A percentile compares a stretch with the other conserved stretches of the same genome.
Evolutionary conservation across 2,113 vertebrate species (phyloP).

Genomic region (Ctenodactylus gundi): DNA sequence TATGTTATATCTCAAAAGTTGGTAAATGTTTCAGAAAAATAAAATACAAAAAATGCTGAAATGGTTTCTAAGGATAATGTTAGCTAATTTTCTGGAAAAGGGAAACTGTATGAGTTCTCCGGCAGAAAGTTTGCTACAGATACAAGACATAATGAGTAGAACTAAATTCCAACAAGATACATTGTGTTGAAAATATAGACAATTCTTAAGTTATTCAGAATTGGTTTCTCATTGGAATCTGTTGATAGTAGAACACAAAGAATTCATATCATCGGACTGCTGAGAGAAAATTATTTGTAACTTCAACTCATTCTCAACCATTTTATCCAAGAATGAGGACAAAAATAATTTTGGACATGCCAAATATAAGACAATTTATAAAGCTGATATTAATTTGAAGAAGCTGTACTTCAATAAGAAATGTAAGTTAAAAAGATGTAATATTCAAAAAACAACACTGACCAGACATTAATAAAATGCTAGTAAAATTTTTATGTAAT

Average conservation of each 20-base stretch:
- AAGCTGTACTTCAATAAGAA: neutral
- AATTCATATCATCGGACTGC: neutral
- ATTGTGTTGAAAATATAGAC: neutral
- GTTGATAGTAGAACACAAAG: neutral
- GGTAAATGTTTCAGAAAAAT: neutral
- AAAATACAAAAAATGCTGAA: neutral
- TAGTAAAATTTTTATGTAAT: neutral
- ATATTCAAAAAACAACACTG: neutral
- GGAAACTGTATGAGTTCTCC: neutral
- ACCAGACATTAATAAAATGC: neutral
- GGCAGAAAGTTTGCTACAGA: neutral
- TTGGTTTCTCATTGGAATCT: neutral
- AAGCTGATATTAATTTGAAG: neutral
- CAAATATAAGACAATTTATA: neutral
- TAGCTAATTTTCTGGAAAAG: neutral
- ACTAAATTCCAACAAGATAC: neutral
- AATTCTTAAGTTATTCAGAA: neutral
- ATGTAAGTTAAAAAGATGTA: neutral
- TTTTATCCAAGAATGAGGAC: neutral
- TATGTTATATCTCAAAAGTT: neutral
- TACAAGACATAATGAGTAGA: neutral
- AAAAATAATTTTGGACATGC: neutral
- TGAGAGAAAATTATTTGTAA: neutral
- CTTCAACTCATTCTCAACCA: neutral
- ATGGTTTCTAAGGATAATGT: neutral